These are phyloP conservation scores for Mellilla xanthometata DNA, from an alignment of 2,888 invertebrate species.

Conservation along the genomic window DNA sequence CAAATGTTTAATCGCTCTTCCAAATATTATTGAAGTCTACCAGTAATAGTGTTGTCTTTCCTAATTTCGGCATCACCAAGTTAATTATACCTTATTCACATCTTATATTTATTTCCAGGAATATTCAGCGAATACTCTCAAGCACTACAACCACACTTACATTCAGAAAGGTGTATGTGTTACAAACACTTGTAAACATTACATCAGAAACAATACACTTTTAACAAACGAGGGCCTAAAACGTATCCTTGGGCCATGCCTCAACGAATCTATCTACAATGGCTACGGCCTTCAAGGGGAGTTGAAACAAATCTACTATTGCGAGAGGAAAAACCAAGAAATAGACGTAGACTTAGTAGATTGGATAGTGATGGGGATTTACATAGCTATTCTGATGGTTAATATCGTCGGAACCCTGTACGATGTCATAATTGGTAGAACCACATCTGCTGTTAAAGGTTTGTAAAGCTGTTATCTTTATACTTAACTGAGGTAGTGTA, in stretches of 20 bases:
- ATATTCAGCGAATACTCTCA: constrained; percentile 33
- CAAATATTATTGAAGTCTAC: too few relatives aligned
- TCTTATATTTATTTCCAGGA: constrained; percentile 30
- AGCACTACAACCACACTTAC: constrained; percentile 41
- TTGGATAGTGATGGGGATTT: constrained; percentile 26
- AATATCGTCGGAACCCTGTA: constrained; percentile 28
- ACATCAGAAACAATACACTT: constrained; percentile 20
- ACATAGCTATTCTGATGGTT: constrained; percentile 15
- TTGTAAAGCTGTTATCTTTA: background rate
- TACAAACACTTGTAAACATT: constrained; percentile 29
- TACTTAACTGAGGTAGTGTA: too few relatives aligned
- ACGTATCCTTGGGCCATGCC: constrained; percentile 35
- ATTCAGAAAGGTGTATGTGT: constrained; percentile 41
- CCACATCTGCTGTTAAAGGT: constrained; percentile 34
- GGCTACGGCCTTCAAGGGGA: constrained; percentile 34
- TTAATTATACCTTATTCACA: too few relatives aligned
- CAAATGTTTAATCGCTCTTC: too few relatives aligned
- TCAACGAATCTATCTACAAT: constrained; percentile 33
- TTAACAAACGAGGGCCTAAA: constrained; percentile 23
- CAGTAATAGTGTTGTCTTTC: too few relatives aligned
- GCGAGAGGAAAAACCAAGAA: constrained; percentile 21
- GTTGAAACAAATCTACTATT: constrained; percentile 28
- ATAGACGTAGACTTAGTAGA: constrained; percentile 22
- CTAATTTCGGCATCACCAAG: too few relatives aligned
- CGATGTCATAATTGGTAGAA: constrained; percentile 18